Evolutionary conservation across 1,140 invertebrate genomes (phyloP).

Genomic region (Orussus abietinus): DNA sequence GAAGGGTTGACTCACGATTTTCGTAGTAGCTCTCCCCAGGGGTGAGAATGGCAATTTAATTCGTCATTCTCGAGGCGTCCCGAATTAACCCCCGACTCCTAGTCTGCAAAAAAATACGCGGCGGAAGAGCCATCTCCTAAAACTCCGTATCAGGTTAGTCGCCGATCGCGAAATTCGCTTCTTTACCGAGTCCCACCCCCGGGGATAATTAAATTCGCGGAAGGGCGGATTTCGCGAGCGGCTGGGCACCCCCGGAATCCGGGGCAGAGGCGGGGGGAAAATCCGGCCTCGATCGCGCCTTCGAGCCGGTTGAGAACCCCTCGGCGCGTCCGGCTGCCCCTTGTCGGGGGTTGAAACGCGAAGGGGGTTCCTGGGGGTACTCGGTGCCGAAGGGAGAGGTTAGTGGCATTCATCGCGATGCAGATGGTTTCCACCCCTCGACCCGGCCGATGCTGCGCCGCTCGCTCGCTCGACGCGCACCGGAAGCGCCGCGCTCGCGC

Average conservation of each 20-base stretch:
- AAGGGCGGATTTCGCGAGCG: conserved; percentile 50
- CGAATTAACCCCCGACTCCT: too few relatives aligned
- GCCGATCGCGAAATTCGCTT: too few relatives aligned
- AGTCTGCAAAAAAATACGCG: too few relatives aligned
- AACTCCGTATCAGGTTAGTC: too few relatives aligned
- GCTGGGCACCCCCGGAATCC: too few relatives aligned
- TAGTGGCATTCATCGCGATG: conserved; percentile 50
- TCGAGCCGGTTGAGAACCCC: conserved; percentile 40
- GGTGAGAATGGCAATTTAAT: conserved; percentile 55
- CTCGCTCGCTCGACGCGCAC: too few relatives aligned
- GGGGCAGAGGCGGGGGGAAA: too few relatives aligned
- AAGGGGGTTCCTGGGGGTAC: conserved; percentile 27
- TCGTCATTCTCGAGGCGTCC: too few relatives aligned
- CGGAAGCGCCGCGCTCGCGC: conserved; percentile 6
- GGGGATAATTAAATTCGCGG: conserved; percentile 32
- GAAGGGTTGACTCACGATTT: background rate
- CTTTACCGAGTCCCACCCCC: conserved; percentile 19
- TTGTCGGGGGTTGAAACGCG: conserved; percentile 41
- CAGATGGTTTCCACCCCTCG: conserved; percentile 50
- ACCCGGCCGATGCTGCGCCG: conserved; percentile 29
- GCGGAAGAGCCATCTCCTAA: too few relatives aligned
- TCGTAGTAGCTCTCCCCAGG: conserved; percentile 26
- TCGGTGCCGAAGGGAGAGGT: conserved; percentile 15
- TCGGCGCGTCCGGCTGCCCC: conserved; percentile 40
- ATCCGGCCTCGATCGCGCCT: too few relatives aligned